Percentiles rank a stretch among this genome's conserved stretches.
phyloP scores from a whole-genome alignment of 1,140 invertebrate genomes.

The Drosophila mayri region DNA sequence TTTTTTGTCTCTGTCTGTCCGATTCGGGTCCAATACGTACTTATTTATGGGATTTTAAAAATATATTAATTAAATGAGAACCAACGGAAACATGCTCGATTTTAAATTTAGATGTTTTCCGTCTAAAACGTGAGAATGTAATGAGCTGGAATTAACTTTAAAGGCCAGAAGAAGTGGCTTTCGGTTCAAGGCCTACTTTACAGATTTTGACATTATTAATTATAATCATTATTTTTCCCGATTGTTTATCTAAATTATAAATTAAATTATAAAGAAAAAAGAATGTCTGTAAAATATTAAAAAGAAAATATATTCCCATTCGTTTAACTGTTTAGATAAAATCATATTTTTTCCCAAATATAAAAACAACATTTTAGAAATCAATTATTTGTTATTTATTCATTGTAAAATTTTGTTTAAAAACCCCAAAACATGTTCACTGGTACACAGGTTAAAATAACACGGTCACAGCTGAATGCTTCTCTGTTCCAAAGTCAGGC shows the following conservation, averaged over 20 bases:
- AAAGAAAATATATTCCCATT: too few relatives aligned
- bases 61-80: constrained; percentile 1
- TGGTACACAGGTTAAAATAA: neutral
- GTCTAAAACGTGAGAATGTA: constrained; percentile 9
- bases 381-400: neutral
- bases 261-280: too few relatives aligned
- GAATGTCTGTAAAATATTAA: too few relatives aligned
- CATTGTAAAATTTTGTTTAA: neutral
- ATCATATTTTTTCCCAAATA: neutral
- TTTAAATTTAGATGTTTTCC: constrained; percentile 38
- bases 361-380: neutral
- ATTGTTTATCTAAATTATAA: too few relatives aligned
- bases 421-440: neutral
- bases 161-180: neutral
- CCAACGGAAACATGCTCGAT: constrained; percentile 26
- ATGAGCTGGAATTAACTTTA: neutral
- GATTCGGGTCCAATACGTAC: constrained; percentile 34
- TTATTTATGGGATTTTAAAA: constrained; percentile 3
- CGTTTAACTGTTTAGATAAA: too few relatives aligned
- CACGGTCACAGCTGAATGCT: neutral
- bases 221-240: too few relatives aligned
- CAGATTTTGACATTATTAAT: too few relatives aligned
- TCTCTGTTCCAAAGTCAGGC: neutral
- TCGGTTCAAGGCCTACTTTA: neutral
- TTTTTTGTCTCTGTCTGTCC: neutral